phyloP scores from a whole-genome alignment of 2,113 vertebrate genomes.

The Pimephales promelas region DNA sequence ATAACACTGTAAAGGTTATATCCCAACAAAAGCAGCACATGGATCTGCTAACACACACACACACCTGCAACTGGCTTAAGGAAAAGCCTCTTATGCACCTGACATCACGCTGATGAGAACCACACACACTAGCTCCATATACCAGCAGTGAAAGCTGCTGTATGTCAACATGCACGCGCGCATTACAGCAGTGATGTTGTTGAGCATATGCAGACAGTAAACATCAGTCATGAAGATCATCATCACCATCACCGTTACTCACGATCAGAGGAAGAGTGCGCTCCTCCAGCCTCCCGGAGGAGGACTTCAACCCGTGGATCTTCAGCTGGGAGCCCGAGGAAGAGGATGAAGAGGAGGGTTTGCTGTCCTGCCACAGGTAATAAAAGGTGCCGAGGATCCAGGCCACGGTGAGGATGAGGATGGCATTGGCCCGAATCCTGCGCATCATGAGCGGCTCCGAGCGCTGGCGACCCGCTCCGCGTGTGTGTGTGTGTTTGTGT shows the following conservation, averaged over 20 bases:
- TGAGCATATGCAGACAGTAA: background rate
- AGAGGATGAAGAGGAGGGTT: constrained; percentile 75
- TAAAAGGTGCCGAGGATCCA: constrained; percentile 99
- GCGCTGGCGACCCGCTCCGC: constrained; percentile 47
- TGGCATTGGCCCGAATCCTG: constrained; percentile 97
- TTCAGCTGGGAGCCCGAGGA: constrained; percentile 72
- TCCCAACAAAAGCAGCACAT: background rate
- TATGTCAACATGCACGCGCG: constrained; percentile 35
- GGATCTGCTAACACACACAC: constrained; percentile 5
- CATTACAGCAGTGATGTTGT: constrained; percentile 50
- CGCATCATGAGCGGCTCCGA: constrained; percentile 88
- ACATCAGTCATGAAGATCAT: background rate
- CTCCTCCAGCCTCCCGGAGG: constrained; percentile 82
- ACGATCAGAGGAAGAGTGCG: constrained; percentile 88
- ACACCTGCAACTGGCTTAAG: constrained; percentile 52
- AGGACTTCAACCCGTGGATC: constrained; percentile 73
- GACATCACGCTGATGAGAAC: constrained; percentile 41
- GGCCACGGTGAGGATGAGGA: constrained; percentile 94
- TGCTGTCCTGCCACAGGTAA: constrained; percentile 99
- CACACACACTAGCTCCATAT: constrained; percentile 29
- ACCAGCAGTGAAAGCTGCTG: constrained; percentile 1
- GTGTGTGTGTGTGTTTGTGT: background rate
- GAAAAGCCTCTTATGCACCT: constrained; percentile 67
- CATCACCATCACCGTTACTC: constrained; percentile 68
- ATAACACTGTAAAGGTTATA: too few relatives aligned